A percentile compares a stretch with the other conserved stretches of the same genome.
Conservation (phyloP, 2,797 vertebrate genomes). For the Gymnopithys bicolor region DNA sequence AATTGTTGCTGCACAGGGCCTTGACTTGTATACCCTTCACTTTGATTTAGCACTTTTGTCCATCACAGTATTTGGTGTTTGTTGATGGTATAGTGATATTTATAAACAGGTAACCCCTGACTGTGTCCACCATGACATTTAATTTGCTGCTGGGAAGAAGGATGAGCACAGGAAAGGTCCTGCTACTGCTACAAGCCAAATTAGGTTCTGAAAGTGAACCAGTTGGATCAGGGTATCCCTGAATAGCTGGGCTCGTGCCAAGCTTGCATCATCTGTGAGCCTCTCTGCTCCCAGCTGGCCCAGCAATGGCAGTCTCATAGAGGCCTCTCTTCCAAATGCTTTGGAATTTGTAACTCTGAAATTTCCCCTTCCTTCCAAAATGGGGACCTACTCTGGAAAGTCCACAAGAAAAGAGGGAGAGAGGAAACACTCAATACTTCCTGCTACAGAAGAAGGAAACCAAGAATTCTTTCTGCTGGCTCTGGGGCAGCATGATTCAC, state of each 20-base stretch:
- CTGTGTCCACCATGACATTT: not conserved
- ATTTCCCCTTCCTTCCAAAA: not conserved
- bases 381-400: not conserved
- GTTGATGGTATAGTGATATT: not conserved
- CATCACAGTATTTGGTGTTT: not conserved
- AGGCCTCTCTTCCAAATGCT: not conserved
- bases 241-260: not conserved
- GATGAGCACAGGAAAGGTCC: not conserved
- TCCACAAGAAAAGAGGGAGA: not conserved
- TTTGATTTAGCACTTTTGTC: not conserved
- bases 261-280: not conserved
- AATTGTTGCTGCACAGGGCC: not conserved
- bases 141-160: not conserved
- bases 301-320: not conserved
- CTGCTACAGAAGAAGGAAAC: not conserved
- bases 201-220: not conserved
- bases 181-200: not conserved
- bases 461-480: not conserved
- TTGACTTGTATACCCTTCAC: not conserved
- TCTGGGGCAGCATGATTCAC: not conserved
- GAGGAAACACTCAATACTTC: not conserved
- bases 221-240: not conserved
- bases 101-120: not conserved
- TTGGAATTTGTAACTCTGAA: not conserved
- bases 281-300: not conserved